Evolutionary conservation across 1,140 invertebrate genomes (phyloP).

Genomic region (Tetragnatha versicolor): DNA sequence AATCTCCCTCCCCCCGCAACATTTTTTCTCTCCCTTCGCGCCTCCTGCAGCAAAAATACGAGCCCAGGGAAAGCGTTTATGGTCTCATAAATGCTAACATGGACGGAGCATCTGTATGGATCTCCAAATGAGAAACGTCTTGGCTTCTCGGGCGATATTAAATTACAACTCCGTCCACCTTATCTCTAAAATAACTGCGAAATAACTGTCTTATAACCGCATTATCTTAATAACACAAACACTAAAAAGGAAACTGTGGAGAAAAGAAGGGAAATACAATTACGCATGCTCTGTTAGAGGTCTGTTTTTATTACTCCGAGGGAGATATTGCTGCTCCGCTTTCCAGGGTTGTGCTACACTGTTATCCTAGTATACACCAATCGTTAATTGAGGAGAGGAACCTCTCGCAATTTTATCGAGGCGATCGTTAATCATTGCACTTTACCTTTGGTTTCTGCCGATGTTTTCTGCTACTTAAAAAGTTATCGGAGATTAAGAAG

Average conservation of each 20-base stretch:
- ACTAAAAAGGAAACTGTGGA: not conserved
- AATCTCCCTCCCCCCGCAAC: too few species aligned
- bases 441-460: too few species aligned
- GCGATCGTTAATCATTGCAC: too few species aligned
- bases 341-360: too few species aligned
- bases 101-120: conserved; percentile 23
- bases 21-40: too few species aligned
- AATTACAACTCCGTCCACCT: conserved; percentile 37
- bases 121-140: conserved; percentile 39
- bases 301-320: conserved; percentile 36
- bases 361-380: too few species aligned
- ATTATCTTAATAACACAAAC: conserved; percentile 47
- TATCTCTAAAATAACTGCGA: conserved; percentile 30
- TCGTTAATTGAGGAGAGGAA: too few species aligned
- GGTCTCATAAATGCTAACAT: conserved; percentile 34
- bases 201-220: conserved; percentile 45
- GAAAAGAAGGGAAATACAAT: conserved; percentile 20
- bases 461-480: too few species aligned
- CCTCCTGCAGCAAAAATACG: not conserved
- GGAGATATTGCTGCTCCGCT: too few species aligned
- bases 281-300: conserved; percentile 23
- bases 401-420: too few species aligned
- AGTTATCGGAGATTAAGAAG: too few species aligned
- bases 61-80: conserved; percentile 13
- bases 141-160: conserved; percentile 17